Evolutionary conservation across 2,113 vertebrate species (phyloP), one percentile per base, ranked within the genome.

Genomic region (Anser cygnoides): DNA sequence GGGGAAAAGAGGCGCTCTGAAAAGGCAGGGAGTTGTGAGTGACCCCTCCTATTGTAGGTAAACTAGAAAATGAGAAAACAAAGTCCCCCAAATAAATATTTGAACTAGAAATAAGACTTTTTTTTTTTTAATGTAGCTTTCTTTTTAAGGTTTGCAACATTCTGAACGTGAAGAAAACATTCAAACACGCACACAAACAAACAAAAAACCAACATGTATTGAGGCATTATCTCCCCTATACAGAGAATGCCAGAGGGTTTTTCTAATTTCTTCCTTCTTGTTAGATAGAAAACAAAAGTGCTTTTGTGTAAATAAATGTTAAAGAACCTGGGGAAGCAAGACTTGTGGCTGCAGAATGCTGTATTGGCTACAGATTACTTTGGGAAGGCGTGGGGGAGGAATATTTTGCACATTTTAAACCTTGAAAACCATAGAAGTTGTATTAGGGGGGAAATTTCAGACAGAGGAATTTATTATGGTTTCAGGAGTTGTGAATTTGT

Each of bases 401-500:
- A 35, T 41, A 58, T 43, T 63, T 57, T 41, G 49, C 35, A 39
- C 44, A 15, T 31, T 86, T 77, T 29, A 87, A 72, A 59, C 63
- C 55, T 65, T 72, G 68, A 39, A 35, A 82, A 37, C 39, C 18
- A 25, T 17, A 43, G 49, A 50, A 43, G 46, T 43, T 84, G 39
- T 95, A 41, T 90, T 91, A 66, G 59, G 67, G 58, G 83, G 21
- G 59, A 81, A 39, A 72, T 82, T 90, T 96, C 82, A 92, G 78
- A 92, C 84, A 83, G 25, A 96, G 54, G 84, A 87, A 96, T 96
- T 94, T 91, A 94, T 86, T 96, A 79, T 65, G 77, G 55, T 92
- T 94, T 91, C 93, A 82, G 96, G 91, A 89, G 95, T 97, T 96
- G 91, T 72, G 85, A 89, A 93, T 92, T 95, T 96, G 91, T 94